Percentiles rank a stretch among this genome's conserved stretches.
Conservation (phyloP, 37 sponge, comb jelly and placozoan genomes). For the Haliclona indistincta region DNA sequence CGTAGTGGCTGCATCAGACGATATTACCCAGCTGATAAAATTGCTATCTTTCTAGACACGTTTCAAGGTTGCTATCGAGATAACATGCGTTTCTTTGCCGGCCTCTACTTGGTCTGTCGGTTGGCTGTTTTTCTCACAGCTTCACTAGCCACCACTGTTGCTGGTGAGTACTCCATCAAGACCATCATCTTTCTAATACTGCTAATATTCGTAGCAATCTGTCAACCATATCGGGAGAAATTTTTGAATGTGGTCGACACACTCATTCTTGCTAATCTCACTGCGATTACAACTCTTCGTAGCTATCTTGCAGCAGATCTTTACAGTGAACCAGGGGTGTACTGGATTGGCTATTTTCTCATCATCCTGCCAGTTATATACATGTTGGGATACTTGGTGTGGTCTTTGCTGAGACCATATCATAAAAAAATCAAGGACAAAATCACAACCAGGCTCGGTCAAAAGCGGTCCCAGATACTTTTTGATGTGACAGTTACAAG, state of each 20-base stretch:
- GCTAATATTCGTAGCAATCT: constrained; percentile 10
- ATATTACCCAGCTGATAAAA: constrained; percentile 10
- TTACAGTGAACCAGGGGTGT: background rate
- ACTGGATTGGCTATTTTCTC: constrained; percentile 4
- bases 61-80: constrained; percentile 61
- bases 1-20: background rate
- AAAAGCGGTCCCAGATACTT: too few relatives aligned
- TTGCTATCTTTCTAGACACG: constrained; percentile 31
- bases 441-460: too few relatives aligned
- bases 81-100: constrained; percentile 52
- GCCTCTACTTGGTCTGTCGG: constrained; percentile 51
- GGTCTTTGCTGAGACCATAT: background rate
- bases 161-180: constrained; percentile 11
- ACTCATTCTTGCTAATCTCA: constrained; percentile 45
- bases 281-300: constrained; percentile 30
- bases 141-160: background rate
- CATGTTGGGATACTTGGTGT: constrained; percentile 32
- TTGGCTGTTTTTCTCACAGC: background rate
- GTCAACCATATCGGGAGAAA: constrained; percentile 35
- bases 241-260: constrained; percentile 42
- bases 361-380: constrained; percentile 34
- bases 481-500: background rate
- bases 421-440: background rate
- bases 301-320: constrained; percentile 15
- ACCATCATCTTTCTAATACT: constrained; percentile 1